Conservation (phyloP, 2,888 invertebrate species). For the Junonia oenone region DNA sequence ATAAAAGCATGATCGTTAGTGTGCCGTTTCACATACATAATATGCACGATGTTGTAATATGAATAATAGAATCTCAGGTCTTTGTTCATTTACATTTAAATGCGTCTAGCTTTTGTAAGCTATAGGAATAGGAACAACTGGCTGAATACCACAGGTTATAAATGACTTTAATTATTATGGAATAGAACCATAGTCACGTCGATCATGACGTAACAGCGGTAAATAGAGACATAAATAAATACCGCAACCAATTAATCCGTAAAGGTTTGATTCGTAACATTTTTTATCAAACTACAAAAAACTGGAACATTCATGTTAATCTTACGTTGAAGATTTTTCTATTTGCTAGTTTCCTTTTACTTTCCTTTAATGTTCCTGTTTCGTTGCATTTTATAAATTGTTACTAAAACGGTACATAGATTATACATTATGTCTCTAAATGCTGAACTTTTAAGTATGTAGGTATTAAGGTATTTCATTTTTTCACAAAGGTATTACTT, state of each 20-base stretch:
- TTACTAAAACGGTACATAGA: no score
- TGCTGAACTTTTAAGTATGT: no score
- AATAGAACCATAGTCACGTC: not conserved
- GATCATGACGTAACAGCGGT: not conserved
- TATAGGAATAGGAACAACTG: not conserved
- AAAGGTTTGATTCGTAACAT: not conserved
- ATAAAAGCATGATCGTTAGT: no score
- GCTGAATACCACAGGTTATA: not conserved
- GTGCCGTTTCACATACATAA: not conserved
- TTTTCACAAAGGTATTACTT: no score
- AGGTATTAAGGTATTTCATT: no score
- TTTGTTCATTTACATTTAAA: not conserved
- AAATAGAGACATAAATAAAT: slow-evolving; percentile 8
- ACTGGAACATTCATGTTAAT: not conserved
- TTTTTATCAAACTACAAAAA: not conserved
- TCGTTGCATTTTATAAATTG: no score
- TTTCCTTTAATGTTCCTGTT: not conserved
- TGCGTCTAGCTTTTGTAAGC: not conserved
- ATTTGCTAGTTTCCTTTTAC: not conserved
- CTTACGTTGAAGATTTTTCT: not conserved
- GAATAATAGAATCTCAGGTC: not conserved
- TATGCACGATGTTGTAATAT: not conserved
- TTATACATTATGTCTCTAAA: no score
- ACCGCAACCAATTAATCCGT: slow-evolving; percentile 2
- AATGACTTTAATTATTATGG: not conserved